phyloP scores from a whole-genome alignment of 2,113 vertebrate genomes.

The Tor tambroides region DNA sequence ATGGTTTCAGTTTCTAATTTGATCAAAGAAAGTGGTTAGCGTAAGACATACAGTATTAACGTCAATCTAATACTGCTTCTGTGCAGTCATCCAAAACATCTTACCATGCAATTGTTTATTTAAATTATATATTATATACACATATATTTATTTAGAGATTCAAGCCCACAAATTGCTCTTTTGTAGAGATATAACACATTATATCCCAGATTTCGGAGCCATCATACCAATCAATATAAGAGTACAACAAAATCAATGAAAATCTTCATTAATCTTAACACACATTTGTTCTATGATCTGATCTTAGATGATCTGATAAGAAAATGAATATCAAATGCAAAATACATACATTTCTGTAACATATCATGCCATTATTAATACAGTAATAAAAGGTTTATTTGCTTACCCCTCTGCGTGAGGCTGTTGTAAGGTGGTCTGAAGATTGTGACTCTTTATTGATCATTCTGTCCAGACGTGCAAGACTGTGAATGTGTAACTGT shows the following conservation, averaged over 20 bases:
- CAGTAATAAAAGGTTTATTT: neutral
- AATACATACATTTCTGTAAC: neutral
- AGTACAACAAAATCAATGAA: neutral
- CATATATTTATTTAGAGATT: neutral
- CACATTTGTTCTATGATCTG: neutral
- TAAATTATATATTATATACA: neutral
- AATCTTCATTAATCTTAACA: neutral
- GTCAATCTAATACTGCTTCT: neutral
- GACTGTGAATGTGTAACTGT: constrained; percentile 14
- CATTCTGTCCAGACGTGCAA: constrained; percentile 52
- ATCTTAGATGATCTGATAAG: neutral
- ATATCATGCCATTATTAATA: neutral
- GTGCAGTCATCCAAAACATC: neutral
- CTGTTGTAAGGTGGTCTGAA: constrained; percentile 54
- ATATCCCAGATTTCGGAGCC: neutral
- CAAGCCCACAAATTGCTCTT: neutral
- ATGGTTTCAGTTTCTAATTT: constrained; percentile 7
- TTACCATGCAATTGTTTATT: neutral
- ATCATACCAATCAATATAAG: neutral
- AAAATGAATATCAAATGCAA: neutral
- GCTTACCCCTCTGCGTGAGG: constrained; percentile 54
- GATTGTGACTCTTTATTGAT: constrained; percentile 61
- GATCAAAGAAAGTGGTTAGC: neutral
- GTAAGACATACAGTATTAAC: neutral
- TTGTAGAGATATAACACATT: neutral